Base-by-base conservation (phyloP, 2,888 invertebrate genomes). In the Sabatieria punctata region DNA sequence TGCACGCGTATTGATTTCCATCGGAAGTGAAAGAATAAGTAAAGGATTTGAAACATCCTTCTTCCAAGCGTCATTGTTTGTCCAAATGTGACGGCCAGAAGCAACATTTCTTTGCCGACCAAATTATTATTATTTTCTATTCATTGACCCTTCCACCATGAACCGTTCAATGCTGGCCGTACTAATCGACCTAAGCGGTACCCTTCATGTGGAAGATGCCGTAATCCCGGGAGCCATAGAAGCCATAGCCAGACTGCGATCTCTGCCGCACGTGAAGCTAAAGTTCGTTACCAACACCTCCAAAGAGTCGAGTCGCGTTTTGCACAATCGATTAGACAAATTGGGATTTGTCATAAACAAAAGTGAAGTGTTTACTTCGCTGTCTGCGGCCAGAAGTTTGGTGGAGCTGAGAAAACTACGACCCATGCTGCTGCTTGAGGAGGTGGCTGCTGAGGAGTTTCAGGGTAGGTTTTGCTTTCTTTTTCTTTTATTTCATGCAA, bases 281-380 rank as follows among this genome's bases (percentile, higher is more conserved):
- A 50, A 51, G 65, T 85, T 84, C 69, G 81, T 85, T 0, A 85
- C 85, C 13, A 85, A 85, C 58, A 85, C 84, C 1, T 82, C 83
- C 30, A 30, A 83, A 65, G 83, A 85, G 64, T 80, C 81, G 0
- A 74, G 75, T 49, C 66, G 71, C 47, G 66, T 73, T 22, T 67
- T 85, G 21, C 68, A 76, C 57, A 68, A 74, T 22, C 71, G 80
- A 26, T 67, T 85, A 21, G 64, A 55, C 1, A 68, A 65, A 23
- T 72, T 83, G 37, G 83, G 83, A 1, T 83, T 85, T 59, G 61
- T 73, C 33, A 66, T 85, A 40, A 61, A 74, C 2, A 69, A 68
- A 48, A 68, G 75, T 2, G 81, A 84, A 64, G 79, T 85, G 43
- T 78, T 78, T 59, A 81, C 80, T 51, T 82, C 83, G 0, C 68